Conservation (phyloP, 2,113 vertebrate genomes). For the Odontophorus gujanensis region DNA sequence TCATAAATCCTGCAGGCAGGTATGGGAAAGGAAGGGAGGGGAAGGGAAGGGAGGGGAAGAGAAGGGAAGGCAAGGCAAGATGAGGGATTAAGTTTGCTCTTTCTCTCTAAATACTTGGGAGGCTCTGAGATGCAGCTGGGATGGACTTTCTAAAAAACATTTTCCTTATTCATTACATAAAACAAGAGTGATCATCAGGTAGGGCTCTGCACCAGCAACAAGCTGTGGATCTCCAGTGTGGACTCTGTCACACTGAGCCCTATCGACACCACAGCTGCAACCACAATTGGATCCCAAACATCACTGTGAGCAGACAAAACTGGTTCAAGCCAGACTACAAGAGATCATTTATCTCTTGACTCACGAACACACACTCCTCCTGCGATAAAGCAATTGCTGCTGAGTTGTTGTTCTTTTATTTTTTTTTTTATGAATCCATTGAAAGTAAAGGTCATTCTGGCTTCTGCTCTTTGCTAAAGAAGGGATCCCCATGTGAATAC, state of each 20-base stretch:
- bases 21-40: no score
- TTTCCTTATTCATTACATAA: background rate
- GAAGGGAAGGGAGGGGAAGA: no score
- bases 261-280: background rate
- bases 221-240: background rate
- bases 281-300: background rate
- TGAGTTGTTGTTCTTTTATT: background rate
- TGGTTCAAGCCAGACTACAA: background rate
- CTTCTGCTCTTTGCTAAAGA: background rate
- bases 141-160: background rate
- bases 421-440: background rate
- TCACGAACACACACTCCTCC: background rate
- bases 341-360: background rate
- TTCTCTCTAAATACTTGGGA: background rate
- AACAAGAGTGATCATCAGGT: background rate
- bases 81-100: background rate
- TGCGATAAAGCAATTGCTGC: slow-evolving; percentile 19
- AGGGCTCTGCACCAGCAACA: background rate
- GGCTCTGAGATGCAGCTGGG: background rate
- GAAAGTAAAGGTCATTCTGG: background rate
- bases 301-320: background rate
- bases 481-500: no score
- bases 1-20: background rate
- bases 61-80: no score
- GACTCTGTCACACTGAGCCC: background rate